A percentile compares a stretch with the other conserved stretches of the same genome.
These are phyloP conservation scores for Anguilla marmorata DNA, from an alignment of 2,797 vertebrate species.

Conservation along the genomic window DNA sequence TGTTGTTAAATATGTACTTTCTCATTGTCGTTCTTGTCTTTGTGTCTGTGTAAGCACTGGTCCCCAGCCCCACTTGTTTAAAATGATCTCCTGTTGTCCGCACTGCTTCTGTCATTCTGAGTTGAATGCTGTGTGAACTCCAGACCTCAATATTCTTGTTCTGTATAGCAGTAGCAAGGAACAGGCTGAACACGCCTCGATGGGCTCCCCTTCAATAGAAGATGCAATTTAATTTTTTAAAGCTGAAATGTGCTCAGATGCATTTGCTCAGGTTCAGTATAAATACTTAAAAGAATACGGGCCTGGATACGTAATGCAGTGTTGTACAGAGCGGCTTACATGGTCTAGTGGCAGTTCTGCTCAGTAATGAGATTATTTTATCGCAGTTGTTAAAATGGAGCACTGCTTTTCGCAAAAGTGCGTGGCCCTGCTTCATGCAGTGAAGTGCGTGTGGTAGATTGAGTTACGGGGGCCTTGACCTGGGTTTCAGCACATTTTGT, in stretches of 20 bases:
- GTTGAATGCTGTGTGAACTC: constrained; percentile 1
- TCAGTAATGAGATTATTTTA: neutral
- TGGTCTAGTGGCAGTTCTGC: neutral
- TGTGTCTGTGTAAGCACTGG: neutral
- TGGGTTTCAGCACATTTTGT: neutral
- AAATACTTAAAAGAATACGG: neutral
- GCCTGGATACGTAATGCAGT: neutral
- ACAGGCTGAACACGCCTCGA: neutral
- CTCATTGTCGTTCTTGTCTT: neutral
- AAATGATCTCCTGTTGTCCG: neutral
- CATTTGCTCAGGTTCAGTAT: neutral
- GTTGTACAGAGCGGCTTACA: neutral
- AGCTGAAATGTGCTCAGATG: neutral
- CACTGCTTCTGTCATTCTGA: neutral
- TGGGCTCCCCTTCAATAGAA: neutral
- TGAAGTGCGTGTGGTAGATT: neutral
- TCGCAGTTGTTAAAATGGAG: neutral
- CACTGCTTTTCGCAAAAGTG: neutral
- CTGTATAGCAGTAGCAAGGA: neutral
- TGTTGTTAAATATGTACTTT: neutral
- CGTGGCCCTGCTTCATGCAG: neutral
- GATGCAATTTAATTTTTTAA: neutral
- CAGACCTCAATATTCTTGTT: neutral
- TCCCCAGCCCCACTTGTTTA: neutral
- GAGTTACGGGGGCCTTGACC: neutral